phyloP scores from a whole-genome alignment of 2,888 invertebrate species.

The Shargacucullia verbasci region DNA sequence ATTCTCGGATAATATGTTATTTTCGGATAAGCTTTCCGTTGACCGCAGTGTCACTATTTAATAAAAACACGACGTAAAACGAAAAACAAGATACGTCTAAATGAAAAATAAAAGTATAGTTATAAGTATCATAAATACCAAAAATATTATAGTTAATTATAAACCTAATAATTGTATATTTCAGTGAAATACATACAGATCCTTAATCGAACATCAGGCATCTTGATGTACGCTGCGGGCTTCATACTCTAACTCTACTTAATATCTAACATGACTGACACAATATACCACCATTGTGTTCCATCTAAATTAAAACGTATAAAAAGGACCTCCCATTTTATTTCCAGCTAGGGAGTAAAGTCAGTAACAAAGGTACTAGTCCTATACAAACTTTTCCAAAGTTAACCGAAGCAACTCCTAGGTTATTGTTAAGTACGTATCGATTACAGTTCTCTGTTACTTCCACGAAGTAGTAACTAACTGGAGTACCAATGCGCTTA shows the following conservation, averaged over 20 bases:
- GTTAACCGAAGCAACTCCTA: conserved; percentile 15
- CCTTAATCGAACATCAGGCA: no score
- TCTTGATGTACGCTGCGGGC: conserved; percentile 12
- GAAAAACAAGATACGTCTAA: no score
- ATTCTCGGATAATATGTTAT: no score
- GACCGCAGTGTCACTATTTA: no score
- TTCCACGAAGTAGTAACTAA: not conserved
- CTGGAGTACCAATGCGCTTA: not conserved
- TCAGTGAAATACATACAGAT: no score
- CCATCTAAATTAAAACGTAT: conserved; percentile 28
- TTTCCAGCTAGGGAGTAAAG: conserved; percentile 12
- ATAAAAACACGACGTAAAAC: no score
- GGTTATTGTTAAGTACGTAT: conserved; percentile 4
- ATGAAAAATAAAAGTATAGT: no score
- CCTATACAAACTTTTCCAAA: conserved; percentile 8
- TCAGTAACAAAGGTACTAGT: conserved; percentile 10
- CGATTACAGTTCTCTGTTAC: not conserved
- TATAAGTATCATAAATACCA: no score
- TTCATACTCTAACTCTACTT: conserved; percentile 30
- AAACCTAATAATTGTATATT: no score
- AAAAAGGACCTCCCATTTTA: conserved; percentile 28
- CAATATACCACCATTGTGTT: conserved; percentile 16
- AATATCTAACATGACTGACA: conserved; percentile 40
- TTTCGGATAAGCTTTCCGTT: not conserved
- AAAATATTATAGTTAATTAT: no score